Conservation (phyloP, 2,888 invertebrate genomes). For the Pachydiplax longipennis region DNA sequence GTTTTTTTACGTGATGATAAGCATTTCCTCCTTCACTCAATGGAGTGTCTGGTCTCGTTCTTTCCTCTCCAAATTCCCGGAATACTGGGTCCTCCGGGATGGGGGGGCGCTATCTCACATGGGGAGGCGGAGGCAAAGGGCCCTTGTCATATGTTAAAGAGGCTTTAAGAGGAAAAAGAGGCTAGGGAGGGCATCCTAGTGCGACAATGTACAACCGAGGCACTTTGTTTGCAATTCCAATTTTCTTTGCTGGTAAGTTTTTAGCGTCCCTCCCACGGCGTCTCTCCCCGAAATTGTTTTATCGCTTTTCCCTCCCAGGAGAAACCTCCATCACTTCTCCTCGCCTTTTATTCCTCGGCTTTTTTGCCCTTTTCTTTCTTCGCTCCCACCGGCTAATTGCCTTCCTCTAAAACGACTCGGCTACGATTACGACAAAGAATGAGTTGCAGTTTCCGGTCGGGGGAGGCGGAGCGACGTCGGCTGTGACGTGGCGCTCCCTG, state of each 20-base stretch:
- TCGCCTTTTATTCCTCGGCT: neutral
- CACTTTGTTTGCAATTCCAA: constrained; percentile 29
- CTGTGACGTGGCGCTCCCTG: neutral
- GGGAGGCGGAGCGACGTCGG: neutral
- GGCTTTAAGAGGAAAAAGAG: neutral
- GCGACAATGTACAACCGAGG: neutral
- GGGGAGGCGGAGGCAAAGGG: neutral
- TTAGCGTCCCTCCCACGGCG: neutral
- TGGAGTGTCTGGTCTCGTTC: neutral
- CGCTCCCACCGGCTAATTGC: neutral
- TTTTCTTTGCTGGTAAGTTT: neutral
- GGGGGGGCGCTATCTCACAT: neutral
- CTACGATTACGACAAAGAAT: neutral
- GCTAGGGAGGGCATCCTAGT: neutral
- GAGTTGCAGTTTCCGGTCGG: neutral
- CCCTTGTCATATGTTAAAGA: neutral
- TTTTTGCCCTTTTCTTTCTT: neutral
- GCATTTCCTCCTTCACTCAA: neutral
- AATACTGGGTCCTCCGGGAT: neutral
- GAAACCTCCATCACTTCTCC: neutral
- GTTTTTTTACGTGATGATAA: too few relatives aligned
- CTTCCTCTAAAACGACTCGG: neutral
- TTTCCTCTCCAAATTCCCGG: neutral
- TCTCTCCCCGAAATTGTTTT: neutral
- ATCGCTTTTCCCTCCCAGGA: neutral